Base-by-base conservation (phyloP, 2,113 vertebrate species). In the Amblyornis subalaris region DNA sequence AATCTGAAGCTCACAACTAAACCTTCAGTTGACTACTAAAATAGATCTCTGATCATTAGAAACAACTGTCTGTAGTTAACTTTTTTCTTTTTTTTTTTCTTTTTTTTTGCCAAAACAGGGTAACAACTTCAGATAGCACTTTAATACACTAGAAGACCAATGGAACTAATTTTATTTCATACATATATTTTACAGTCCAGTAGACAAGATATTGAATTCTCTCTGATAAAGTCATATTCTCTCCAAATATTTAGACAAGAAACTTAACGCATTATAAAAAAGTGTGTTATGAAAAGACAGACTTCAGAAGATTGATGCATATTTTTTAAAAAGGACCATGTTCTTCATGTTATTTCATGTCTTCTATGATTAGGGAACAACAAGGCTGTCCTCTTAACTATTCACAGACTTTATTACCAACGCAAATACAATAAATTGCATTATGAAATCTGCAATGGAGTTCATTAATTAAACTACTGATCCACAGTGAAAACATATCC, bases 41-140 rank as follows among this genome's bases (percentile, higher is more conserved):
- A 99, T 99, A 99, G 98, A 99, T 98, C 98, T 99, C 98, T 99
- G 99, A 98, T 98, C 97, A 97, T 99, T 99, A 99, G 98, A 99
- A 99, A 99, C 98, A 98, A 98, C 97, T 94, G 98, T 98, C 97
- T 98, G 97, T 98, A 98, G 97, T 97, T 98, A 96, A 98, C 87
- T 97, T 98, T 97, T 98, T 98, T 98, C 19, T 75, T 91, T 85
- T 76, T 57, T 96, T 97, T 74, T 47, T 23, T 2, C 0, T 60
- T 97, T 96, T 97, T 97, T 97, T 97, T 97, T 97, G 94, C 97
- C 97, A 98, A 98, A 98, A 98, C 97, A 98, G 97, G 98, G 92
- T 99, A 99, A 98, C 98, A 98, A 99, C 97, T 98, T 98, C 98
- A 98, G 98, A 99, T 99, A 98, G 98, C 98, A 99, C 98, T 99